Evolutionary conservation across 2,113 vertebrate genomes (phyloP).

Genomic region (Platichthys flesus): DNA sequence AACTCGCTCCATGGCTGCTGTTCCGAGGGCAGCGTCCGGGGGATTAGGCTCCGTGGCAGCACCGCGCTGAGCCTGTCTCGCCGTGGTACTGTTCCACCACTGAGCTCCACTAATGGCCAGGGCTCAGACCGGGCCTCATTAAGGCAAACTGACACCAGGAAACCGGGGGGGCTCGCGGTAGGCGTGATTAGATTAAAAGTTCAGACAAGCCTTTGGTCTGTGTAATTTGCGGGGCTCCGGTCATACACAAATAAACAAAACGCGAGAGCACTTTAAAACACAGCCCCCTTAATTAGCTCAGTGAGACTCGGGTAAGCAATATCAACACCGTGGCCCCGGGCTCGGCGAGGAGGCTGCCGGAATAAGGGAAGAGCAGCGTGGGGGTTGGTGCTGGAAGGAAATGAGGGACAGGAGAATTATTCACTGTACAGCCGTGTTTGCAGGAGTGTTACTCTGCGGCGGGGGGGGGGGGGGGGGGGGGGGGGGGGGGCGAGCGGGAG

Average conservation of each 20-base stretch:
- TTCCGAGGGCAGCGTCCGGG: slow-evolving; percentile 59
- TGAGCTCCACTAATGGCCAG: slow-evolving; percentile 77
- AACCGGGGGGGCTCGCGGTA: slow-evolving; percentile 56
- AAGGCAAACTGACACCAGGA: slow-evolving; percentile 75
- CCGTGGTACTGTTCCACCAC: slow-evolving; percentile 65
- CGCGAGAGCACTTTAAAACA: slow-evolving; percentile 68
- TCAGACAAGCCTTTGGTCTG: slow-evolving; percentile 77
- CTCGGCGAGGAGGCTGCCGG: slow-evolving; percentile 49
- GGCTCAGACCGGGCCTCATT: slow-evolving; percentile 76
- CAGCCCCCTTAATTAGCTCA: slow-evolving; percentile 78
- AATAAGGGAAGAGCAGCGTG: background rate
- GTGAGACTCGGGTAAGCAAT: slow-evolving; percentile 68
- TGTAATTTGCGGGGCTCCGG: slow-evolving; percentile 72
- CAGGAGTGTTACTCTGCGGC: slow-evolving; percentile 39
- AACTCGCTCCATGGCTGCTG: slow-evolving; percentile 57
- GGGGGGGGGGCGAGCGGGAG: slow-evolving; percentile 52
- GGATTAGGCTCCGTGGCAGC: slow-evolving; percentile 73
- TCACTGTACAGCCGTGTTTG: slow-evolving; percentile 34
- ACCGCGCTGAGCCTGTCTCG: slow-evolving; percentile 58
- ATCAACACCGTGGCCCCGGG: slow-evolving; percentile 49
- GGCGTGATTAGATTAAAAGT: slow-evolving; percentile 80
- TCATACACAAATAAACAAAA: slow-evolving; percentile 79
- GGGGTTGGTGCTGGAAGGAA: background rate
- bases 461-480: slow-evolving; percentile 15
- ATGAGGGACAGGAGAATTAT: slow-evolving; percentile 42